Base-by-base conservation (phyloP, 2,797 vertebrate species). In the Dicrostonyx torquatus region DNA sequence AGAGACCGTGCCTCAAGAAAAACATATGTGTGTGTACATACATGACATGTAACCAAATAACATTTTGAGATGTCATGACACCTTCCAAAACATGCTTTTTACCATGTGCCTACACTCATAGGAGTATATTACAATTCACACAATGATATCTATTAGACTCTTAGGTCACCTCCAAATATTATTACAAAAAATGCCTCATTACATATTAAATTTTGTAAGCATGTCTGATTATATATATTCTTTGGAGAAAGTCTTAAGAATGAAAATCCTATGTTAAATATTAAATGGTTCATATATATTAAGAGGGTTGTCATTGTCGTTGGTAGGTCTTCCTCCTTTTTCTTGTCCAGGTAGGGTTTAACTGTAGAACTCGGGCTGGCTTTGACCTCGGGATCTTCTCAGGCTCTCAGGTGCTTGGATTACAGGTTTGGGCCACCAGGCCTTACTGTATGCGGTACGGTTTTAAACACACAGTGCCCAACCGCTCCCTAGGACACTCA, bases 211-310 rank as follows among this genome's bases (percentile, higher is more conserved):
- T 78, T 93, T 93, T 92, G 45, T 87, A 37, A 55, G 13, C 72
- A 12, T 90, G 26, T 94, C 64, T 91, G 43, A 26, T 75, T 70
- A 66, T 84, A 93, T 70, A 66, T 84, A 93, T 90, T 80, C 76
- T 89, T 93, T 93, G 72, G 55, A 90, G 66, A 95, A 96, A 88
- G 12, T 43, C 86, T 78, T 96, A 84, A 29, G 76, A 83, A 72
- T 60, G 24, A 96, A 95, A 83, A 83, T 60, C 76, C 40, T 48
- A 3, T 55, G 50, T 80, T 87, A 90, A 88, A 62, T 78, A 75
- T 85, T 85, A 82, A 92, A 73, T 75, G 73, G 62, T 90, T 90
- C 96, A 58, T 11, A 31, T 79, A 87, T 20, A 48, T 78, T 90
- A 92, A 85, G 55, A 76, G 55, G 6, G 34, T 40, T 93, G 94